phyloP scores from a whole-genome alignment of 2,888 invertebrate genomes.

The Ichneumoninae sp. region DNA sequence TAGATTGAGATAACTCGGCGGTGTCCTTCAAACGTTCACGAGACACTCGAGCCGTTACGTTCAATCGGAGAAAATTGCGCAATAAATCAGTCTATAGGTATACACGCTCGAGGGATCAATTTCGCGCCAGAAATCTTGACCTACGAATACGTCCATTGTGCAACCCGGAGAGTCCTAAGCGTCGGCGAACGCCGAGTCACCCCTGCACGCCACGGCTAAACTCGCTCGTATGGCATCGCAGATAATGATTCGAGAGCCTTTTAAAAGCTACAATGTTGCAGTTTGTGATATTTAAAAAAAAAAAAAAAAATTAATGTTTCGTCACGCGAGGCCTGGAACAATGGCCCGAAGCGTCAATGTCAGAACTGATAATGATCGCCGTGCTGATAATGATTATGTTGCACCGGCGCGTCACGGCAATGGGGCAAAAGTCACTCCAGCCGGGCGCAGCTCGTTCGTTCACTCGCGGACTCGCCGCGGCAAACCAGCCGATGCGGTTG shows the following conservation, averaged over 20 bases:
- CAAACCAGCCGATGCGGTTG: constrained; percentile 34
- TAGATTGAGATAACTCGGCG: constrained; percentile 14
- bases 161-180: not conserved
- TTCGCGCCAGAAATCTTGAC: constrained; percentile 32
- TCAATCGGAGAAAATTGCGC: constrained; percentile 32
- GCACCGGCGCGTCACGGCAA: constrained; percentile 52
- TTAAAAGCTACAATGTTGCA: not conserved
- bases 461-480: not conserved
- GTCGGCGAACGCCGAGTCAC: not conserved
- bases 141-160: constrained; percentile 17
- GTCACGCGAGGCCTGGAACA: constrained; percentile 13
- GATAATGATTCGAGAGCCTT: not conserved
- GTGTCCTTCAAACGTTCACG: constrained; percentile 16
- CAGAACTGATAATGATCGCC: constrained; percentile 31
- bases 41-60: constrained; percentile 16
- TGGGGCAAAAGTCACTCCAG: constrained; percentile 43
- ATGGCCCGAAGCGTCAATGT: constrained; percentile 27
- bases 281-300: constrained; percentile 10
- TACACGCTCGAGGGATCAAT: not conserved
- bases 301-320: not conserved
- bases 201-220: not conserved
- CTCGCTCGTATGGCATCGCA: not conserved
- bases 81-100: constrained; percentile 7
- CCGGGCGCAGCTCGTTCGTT: constrained; percentile 34
- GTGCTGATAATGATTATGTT: constrained; percentile 38